These are phyloP conservation scores for Nomada ferruginata DNA, from an alignment of 2,888 invertebrate species.

Conservation along the genomic window DNA sequence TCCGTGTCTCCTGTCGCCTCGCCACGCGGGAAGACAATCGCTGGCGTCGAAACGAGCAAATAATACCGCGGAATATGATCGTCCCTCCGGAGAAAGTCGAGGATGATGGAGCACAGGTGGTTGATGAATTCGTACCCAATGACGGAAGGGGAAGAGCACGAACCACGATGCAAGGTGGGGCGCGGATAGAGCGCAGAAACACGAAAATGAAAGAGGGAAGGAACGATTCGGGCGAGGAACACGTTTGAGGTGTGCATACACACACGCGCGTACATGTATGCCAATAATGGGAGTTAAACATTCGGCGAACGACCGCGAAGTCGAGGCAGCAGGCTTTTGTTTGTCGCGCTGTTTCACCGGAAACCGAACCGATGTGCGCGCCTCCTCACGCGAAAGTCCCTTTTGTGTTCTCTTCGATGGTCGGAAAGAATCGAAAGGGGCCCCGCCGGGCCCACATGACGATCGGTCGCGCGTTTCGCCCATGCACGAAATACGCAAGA, in stretches of 20 bases:
- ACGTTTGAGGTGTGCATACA: too few species aligned
- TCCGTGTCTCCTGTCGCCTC: conserved; percentile 8
- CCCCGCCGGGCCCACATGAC: conserved; percentile 68
- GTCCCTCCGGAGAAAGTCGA: conserved; percentile 61
- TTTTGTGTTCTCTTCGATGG: conserved; percentile 58
- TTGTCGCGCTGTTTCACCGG: conserved; percentile 77
- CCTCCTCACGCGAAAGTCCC: conserved; percentile 66
- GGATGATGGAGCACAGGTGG: conserved; percentile 70
- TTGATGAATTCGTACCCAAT: conserved; percentile 66
- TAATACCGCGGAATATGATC: conserved; percentile 51
- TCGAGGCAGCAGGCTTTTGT: conserved; percentile 71
- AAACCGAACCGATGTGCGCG: conserved; percentile 74
- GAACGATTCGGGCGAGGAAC: not conserved
- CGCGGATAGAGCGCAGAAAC: conserved; percentile 11
- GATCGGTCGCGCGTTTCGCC: conserved; percentile 60
- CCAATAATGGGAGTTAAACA: conserved; percentile 69
- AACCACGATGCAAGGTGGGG: conserved; percentile 18
- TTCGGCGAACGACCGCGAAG: conserved; percentile 71
- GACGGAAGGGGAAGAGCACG: conserved; percentile 59
- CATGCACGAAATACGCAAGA: conserved; percentile 69
- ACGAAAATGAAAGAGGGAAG: conserved; percentile 13
- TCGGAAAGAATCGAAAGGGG: conserved; percentile 55
- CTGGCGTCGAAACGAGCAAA: conserved; percentile 28
- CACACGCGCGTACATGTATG: too few species aligned
- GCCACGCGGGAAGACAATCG: conserved; percentile 36